Evolutionary conservation across 2,888 invertebrate genomes (phyloP).

Genomic region (Drosophila lutescens): DNA sequence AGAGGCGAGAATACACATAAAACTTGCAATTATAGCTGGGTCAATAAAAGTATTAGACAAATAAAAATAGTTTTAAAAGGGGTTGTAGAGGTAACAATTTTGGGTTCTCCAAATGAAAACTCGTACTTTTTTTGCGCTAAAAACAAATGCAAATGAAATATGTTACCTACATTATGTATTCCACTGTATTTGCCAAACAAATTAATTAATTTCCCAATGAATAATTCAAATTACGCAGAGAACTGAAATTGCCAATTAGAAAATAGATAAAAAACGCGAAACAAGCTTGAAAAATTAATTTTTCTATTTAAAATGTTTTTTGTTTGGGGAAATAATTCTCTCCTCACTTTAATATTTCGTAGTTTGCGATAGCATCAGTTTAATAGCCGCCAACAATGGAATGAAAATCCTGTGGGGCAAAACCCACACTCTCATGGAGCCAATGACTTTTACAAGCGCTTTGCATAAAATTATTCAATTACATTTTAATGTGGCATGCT

Average conservation of each 20-base stretch:
- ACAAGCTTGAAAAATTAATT: constrained; percentile 10
- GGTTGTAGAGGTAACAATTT: too few relatives aligned
- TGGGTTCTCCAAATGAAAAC: too few relatives aligned
- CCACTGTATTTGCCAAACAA: background rate
- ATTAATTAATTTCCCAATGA: background rate
- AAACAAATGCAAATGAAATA: background rate
- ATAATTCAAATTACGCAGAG: background rate
- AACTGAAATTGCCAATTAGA: constrained; percentile 2
- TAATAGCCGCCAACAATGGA: constrained; percentile 21
- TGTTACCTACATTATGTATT: background rate
- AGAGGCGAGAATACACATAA: background rate
- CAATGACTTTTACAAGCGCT: constrained; percentile 34
- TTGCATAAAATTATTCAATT: constrained; percentile 57
- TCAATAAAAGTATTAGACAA: too few relatives aligned
- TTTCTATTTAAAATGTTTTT: constrained; percentile 2
- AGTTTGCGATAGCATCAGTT: constrained; percentile 8
- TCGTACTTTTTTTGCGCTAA: too few relatives aligned
- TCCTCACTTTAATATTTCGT: constrained; percentile 5
- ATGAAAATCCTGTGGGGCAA: background rate
- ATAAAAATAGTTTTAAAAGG: too few relatives aligned
- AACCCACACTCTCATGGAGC: constrained; percentile 20
- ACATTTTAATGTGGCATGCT: constrained; percentile 52
- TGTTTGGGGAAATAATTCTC: constrained; percentile 1
- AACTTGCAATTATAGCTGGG: background rate
- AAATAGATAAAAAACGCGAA: background rate